Evolutionary conservation across 2,888 invertebrate species (phyloP), one percentile per base, ranked within the genome.

Genomic region (Agrochola lota): DNA sequence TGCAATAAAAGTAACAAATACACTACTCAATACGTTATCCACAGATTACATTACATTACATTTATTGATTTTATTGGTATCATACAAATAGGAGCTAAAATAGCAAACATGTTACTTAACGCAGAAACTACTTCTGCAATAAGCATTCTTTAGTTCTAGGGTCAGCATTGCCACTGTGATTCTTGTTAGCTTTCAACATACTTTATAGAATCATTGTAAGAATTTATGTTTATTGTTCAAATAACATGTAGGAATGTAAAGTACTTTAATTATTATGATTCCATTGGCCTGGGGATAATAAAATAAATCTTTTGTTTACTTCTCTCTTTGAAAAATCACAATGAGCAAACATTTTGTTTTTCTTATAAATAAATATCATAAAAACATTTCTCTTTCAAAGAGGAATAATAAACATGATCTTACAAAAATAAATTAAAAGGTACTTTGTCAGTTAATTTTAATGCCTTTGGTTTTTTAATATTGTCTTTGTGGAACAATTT

Each of bases 111-210:
- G 26, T 59, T 26, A 15, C 2, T 52, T 8, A 20, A 20, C 67
- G 1, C 46, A 20, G 20, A 66, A 26, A 66, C 9, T 12, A 26
- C 43, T 43, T n/a, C 40, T 20, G 12, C 12, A 66, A 66, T 20
- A 66, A n/a, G 9, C 6, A 17, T 64, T 66, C 23, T 43, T 66
- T 7, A 46, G 26, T 17, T 43, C n/a, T 3, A 35, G 20, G 12
- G n/a, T n/a, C 17, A 30, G 66, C 7, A 17, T 71, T n/a, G 5
- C 7, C 9, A 40, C 11, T 43, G 71, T 11, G 4, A 71, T 30
- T 71, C 20, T 35, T 35, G n/a, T 12, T 46, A 74, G 15, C 35
- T 74, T 74, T 73, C 0, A 71, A 72, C 15, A 12, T 46, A 57
- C 11, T 11, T 30, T 30, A 46, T 30, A 43, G 26, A 7, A 43